These are phyloP conservation scores for Oasisia sp. DNA, from an alignment of 2,888 invertebrate species.

Conservation along the genomic window DNA sequence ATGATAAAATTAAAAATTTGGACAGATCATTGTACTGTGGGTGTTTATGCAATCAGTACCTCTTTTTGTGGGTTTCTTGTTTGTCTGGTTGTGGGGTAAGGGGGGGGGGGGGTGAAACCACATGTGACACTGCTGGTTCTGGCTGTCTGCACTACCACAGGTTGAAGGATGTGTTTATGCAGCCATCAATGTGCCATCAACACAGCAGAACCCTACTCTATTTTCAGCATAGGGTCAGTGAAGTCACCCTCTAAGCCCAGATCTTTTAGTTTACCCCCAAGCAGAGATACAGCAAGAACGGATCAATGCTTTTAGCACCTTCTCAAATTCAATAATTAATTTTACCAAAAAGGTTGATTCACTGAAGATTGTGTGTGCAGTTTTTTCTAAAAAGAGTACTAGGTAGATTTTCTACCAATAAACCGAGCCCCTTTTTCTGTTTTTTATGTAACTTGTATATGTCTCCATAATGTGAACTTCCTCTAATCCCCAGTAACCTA, in stretches of 20 bases:
- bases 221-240: background rate
- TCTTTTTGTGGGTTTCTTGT: no score
- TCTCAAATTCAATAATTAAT: background rate
- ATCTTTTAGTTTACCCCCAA: no score
- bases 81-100: no score
- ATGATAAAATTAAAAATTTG: no score
- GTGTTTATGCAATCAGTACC: background rate
- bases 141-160: no score
- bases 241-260: no score
- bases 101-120: no score
- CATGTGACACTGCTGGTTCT: no score
- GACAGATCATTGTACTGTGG: no score
- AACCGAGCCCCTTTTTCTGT: background rate
- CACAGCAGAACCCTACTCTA: background rate
- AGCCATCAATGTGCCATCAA: no score
- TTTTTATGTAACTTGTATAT: background rate
- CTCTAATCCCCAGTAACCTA: background rate
- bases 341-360: background rate
- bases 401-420: background rate
- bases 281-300: no score
- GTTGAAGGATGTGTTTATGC: no score
- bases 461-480: background rate
- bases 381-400: background rate
- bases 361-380: background rate
- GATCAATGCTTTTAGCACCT: background rate